These are phyloP conservation scores for Agelastica alni DNA, from an alignment of 2,888 invertebrate genomes.

Conservation along the genomic window DNA sequence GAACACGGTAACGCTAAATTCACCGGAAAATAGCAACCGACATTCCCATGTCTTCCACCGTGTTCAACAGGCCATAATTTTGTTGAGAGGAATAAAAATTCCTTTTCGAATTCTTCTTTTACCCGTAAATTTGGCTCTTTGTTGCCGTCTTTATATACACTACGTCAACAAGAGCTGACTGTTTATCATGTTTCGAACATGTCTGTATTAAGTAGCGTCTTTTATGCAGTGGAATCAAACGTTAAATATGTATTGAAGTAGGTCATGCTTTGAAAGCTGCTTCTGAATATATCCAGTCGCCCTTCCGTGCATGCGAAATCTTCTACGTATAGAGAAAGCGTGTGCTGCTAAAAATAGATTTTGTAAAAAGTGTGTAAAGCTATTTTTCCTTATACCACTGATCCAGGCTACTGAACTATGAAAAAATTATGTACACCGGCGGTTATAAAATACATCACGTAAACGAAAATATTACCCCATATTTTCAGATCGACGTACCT, in stretches of 20 bases:
- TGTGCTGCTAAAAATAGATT: conserved; percentile 5
- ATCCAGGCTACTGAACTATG: not conserved
- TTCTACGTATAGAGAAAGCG: not conserved
- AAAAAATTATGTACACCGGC: not conserved
- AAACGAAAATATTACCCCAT: too few relatives aligned
- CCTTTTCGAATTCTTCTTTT: conserved; percentile 14
- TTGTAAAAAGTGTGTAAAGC: not conserved
- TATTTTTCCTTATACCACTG: not conserved
- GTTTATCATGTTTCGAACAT: conserved; percentile 20
- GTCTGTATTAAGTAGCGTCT: conserved; percentile 15
- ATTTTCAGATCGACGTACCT: too few relatives aligned
- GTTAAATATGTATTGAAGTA: conserved; percentile 29
- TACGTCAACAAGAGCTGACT: conserved; percentile 17
- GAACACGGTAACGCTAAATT: conserved; percentile 11
- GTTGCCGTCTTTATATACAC: conserved; percentile 21
- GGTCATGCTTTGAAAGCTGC: conserved; percentile 21
- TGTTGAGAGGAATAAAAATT: conserved; percentile 15
- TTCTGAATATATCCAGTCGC: not conserved
- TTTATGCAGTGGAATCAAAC: conserved; percentile 22
- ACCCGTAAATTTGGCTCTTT: conserved; percentile 22
- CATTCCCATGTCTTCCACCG: conserved; percentile 12
- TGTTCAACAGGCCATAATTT: conserved; percentile 24
- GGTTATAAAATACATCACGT: not conserved
- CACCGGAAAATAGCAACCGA: conserved; percentile 16
- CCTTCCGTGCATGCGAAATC: not conserved